Evolutionary conservation across 2,113 vertebrate genomes (phyloP).

Genomic region (Xenopus laevis): DNA sequence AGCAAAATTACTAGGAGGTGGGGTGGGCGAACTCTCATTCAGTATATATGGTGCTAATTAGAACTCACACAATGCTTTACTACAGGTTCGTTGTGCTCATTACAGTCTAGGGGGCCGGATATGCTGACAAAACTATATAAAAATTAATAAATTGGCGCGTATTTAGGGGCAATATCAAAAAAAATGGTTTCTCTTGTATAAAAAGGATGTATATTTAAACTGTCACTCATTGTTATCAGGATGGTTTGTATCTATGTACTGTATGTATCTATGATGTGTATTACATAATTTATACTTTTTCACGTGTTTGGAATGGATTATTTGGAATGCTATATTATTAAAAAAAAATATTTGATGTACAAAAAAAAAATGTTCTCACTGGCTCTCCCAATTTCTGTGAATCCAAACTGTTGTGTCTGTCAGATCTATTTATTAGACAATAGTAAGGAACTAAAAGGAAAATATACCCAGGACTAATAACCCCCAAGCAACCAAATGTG

Average conservation of each 20-base stretch:
- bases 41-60: too few relatives aligned
- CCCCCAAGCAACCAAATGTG: too few relatives aligned
- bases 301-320: slow-evolving; percentile 25
- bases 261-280: slow-evolving; percentile 14
- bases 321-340: slow-evolving; percentile 20
- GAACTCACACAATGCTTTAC: too few relatives aligned
- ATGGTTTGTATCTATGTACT: slow-evolving; percentile 14
- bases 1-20: too few relatives aligned
- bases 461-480: too few relatives aligned
- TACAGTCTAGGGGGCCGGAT: not conserved
- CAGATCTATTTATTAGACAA: too few relatives aligned
- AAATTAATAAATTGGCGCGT: not conserved
- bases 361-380: not conserved
- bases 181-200: not conserved
- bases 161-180: not conserved
- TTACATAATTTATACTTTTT: slow-evolving; percentile 38
- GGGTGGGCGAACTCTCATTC: too few relatives aligned
- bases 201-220: slow-evolving; percentile 2
- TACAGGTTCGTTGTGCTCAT: too few relatives aligned
- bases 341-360: slow-evolving; percentile 27
- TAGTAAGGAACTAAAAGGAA: too few relatives aligned
- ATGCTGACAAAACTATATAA: not conserved
- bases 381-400: too few relatives aligned
- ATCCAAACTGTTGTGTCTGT: too few relatives aligned
- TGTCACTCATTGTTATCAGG: not conserved